A percentile compares a stretch with the other conserved stretches of the same genome.
phyloP scores from a whole-genome alignment of 2,113 vertebrate species.

The Phrynosoma blainvillii region DNA sequence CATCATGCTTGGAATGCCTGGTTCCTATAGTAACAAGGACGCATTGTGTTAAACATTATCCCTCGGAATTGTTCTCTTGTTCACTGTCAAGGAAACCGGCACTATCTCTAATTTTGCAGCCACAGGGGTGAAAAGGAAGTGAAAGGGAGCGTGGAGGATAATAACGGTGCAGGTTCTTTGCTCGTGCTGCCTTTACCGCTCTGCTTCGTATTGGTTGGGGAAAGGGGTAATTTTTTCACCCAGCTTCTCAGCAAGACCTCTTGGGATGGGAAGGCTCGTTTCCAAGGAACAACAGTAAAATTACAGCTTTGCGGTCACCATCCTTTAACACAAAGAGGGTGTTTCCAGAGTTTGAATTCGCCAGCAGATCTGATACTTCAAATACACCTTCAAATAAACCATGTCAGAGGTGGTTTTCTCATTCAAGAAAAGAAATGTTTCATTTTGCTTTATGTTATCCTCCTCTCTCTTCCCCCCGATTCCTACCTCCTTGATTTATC shows the following conservation, averaged over 20 bases:
- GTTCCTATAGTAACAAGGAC: constrained; percentile 31
- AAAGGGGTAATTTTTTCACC: neutral
- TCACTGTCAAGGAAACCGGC: constrained; percentile 50
- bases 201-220: rapidly evolving
- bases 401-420: too few species aligned
- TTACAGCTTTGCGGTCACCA: neutral
- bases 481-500: neutral
- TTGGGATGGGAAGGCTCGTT: neutral
- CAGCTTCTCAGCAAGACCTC: neutral
- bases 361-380: neutral
- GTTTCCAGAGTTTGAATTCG: neutral
- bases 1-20: rapidly evolving
- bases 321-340: neutral
- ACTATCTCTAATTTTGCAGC: neutral
- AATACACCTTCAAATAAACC: too few species aligned
- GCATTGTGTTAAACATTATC: constrained; percentile 12
- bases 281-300: neutral
- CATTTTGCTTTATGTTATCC: too few species aligned
- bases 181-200: neutral
- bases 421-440: too few species aligned
- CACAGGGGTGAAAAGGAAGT: constrained; percentile 19
- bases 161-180: constrained; percentile 1
- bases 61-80: constrained; percentile 2
- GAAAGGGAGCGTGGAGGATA: constrained; percentile 22
- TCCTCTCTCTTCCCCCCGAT: too few species aligned